A percentile compares a stretch with the other conserved stretches of the same genome.
These are phyloP conservation scores for Onthophagus sagittarius DNA, from an alignment of 2,888 invertebrate species.

Conservation along the genomic window DNA sequence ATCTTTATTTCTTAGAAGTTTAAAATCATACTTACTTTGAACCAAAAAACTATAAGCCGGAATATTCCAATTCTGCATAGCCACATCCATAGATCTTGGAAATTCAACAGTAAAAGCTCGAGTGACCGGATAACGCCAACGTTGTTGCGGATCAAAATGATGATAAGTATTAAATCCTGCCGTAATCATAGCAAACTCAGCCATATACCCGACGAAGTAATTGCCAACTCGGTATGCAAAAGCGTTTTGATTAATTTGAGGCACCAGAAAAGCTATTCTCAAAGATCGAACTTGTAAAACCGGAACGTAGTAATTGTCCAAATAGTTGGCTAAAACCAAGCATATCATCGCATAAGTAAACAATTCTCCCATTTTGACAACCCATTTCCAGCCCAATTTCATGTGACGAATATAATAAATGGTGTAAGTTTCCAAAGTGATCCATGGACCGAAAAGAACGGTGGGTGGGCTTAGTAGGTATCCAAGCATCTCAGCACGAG, in stretches of 20 bases:
- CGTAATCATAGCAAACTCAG: constrained; percentile 71
- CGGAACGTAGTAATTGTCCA: constrained; percentile 51
- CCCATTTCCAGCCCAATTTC: constrained; percentile 50
- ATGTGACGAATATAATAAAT: constrained; percentile 47
- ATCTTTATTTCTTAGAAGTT: too few species aligned
- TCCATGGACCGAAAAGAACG: constrained; percentile 89
- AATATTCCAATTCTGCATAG: too few species aligned
- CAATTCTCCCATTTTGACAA: constrained; percentile 55
- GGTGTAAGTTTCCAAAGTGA: constrained; percentile 64
- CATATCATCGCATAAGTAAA: constrained; percentile 58
- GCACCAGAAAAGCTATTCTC: constrained; percentile 56
- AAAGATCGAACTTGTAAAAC: not conserved
- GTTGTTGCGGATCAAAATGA: constrained; percentile 16
- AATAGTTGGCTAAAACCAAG: constrained; percentile 72
- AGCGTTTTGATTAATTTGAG: constrained; percentile 82
- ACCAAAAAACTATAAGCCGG: too few species aligned
- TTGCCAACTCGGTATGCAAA: constrained; percentile 90
- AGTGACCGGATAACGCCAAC: constrained; percentile 60
- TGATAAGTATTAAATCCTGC: constrained; percentile 54
- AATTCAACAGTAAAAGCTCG: constrained; percentile 80
- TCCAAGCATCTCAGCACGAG: constrained; percentile 66
- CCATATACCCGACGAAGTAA: constrained; percentile 88
- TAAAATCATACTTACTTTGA: too few species aligned
- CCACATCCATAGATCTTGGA: constrained; percentile 72
- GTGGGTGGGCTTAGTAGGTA: constrained; percentile 83